Evolutionary conservation across 2,113 vertebrate genomes (phyloP).

Genomic region (Brienomyrus longianalis): DNA sequence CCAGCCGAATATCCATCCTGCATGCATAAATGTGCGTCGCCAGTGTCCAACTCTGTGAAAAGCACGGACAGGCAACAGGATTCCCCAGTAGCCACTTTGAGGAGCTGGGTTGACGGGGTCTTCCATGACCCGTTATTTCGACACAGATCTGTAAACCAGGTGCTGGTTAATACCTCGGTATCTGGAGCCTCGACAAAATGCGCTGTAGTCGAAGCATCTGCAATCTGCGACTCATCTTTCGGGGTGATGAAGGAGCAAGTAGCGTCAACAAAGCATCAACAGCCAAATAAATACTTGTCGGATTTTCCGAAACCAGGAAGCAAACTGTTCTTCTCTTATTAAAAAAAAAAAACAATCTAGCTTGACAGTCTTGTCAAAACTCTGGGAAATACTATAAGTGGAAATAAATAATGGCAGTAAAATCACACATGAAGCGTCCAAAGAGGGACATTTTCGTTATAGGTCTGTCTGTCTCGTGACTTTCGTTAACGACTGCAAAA

Average conservation of each 20-base stretch:
- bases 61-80: constrained; percentile 73
- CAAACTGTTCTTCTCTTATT: constrained; percentile 71
- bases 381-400: constrained; percentile 1
- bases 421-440: constrained; percentile 33
- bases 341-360: not conserved
- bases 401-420: constrained; percentile 22
- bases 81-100: constrained; percentile 84
- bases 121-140: constrained; percentile 86
- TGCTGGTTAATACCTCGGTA: constrained; percentile 62
- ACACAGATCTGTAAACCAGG: constrained; percentile 78
- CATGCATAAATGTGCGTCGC: constrained; percentile 71
- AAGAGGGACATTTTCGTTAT: constrained; percentile 46
- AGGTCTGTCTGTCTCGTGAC: constrained; percentile 48
- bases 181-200: constrained; percentile 74
- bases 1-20: constrained; percentile 81
- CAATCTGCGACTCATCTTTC: constrained; percentile 47
- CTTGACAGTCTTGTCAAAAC: not conserved
- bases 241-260: constrained; percentile 62
- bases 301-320: constrained; percentile 60
- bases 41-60: constrained; percentile 43
- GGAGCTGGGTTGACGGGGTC: constrained; percentile 97
- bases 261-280: constrained; percentile 54
- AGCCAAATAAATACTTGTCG: constrained; percentile 59
- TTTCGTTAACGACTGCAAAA: constrained; percentile 54
- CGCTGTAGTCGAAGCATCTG: constrained; percentile 59